A percentile compares a stretch with the other conserved stretches of the same genome.
Evolutionary conservation across 1,140 invertebrate genomes (phyloP).

Genomic region (Camponotus floridanus): DNA sequence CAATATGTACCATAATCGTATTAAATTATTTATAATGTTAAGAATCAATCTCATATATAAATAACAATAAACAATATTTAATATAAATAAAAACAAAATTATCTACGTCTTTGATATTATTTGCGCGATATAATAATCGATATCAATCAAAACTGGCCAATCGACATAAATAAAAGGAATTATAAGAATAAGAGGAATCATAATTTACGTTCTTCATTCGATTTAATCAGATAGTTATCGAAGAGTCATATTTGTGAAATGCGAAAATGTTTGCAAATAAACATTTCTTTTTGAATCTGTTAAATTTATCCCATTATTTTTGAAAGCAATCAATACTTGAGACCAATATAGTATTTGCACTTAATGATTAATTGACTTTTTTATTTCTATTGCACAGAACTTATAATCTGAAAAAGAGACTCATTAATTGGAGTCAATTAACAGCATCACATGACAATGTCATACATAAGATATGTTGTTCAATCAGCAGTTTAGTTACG

Average conservation of each 20-base stretch:
- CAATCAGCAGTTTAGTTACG: slow-evolving; percentile 28
- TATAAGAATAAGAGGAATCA: background rate
- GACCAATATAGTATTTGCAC: background rate
- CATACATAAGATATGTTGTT: slow-evolving; percentile 1
- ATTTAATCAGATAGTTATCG: slow-evolving; percentile 29
- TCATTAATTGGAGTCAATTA: slow-evolving; percentile 41
- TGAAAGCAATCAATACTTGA: background rate
- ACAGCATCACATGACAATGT: background rate
- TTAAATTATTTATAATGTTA: background rate
- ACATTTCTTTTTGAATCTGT: background rate
- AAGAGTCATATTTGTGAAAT: background rate
- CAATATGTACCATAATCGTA: background rate
- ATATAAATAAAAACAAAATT: slow-evolving; percentile 8
- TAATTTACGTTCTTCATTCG: slow-evolving; percentile 3
- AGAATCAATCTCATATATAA: slow-evolving; percentile 17
- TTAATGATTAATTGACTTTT: background rate
- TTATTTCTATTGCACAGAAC: slow-evolving; percentile 10
- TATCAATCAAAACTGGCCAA: background rate
- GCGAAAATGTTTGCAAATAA: background rate
- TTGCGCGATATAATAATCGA: background rate
- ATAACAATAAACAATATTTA: slow-evolving; percentile 3
- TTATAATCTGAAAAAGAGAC: background rate
- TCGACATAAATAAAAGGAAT: background rate
- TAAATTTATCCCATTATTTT: slow-evolving; percentile 10
- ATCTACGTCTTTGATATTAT: background rate